phyloP scores from a whole-genome alignment of 2,888 invertebrate species.

The Drosophila peninsularis region DNA sequence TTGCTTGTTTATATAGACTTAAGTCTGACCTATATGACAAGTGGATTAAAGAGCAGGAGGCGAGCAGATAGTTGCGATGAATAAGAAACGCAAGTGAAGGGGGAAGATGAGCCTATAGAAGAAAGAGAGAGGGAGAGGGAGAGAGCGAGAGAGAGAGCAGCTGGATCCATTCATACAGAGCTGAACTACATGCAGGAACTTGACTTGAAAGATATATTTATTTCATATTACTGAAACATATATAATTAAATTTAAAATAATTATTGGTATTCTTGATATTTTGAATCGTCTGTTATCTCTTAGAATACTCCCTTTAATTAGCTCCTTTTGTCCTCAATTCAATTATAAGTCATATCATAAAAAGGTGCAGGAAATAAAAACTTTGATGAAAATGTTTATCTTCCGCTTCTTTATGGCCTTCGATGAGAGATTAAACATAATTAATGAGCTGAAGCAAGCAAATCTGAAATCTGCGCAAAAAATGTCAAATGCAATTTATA shows the following conservation, averaged over 20 bases:
- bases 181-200: not conserved
- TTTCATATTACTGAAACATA: too few species aligned
- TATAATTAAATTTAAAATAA: too few species aligned
- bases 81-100: not conserved
- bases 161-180: too few species aligned
- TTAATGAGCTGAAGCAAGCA: constrained; percentile 10
- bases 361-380: not conserved
- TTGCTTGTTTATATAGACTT: not conserved
- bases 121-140: too few species aligned
- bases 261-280: too few species aligned
- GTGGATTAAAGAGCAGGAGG: not conserved
- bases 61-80: too few species aligned
- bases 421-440: constrained; percentile 2
- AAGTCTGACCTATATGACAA: too few species aligned
- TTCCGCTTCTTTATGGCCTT: not conserved
- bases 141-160: too few species aligned
- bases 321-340: not conserved
- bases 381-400: not conserved
- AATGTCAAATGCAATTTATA: constrained; percentile 20
- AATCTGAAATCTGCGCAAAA: constrained; percentile 6
- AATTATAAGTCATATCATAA: not conserved
- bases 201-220: not conserved
- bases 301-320: not conserved
- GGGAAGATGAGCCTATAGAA: not conserved
- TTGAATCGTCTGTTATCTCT: not conserved